Conservation (phyloP, 2,888 invertebrate species). For the Galerucella calmariensis region DNA sequence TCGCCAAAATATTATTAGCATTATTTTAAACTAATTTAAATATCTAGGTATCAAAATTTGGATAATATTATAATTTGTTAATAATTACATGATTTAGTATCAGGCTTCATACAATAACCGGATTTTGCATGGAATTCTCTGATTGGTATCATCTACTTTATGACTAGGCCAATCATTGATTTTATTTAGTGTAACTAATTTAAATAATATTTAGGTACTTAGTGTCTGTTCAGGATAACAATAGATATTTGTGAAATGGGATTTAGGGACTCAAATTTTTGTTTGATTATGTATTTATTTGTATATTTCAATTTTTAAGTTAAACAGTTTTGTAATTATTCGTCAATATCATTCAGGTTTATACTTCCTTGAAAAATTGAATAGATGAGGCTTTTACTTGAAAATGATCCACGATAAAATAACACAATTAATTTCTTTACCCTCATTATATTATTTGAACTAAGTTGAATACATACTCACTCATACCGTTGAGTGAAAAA, state of each 20-base stretch:
- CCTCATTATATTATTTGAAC: no score
- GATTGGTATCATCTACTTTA: constrained; percentile 1
- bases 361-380: no score
- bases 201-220: neutral
- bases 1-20: neutral
- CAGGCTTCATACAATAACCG: neutral
- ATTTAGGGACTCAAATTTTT: no score
- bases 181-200: neutral
- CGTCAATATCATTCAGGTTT: no score
- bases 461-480: no score
- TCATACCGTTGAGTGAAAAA: no score
- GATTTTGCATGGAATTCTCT: neutral
- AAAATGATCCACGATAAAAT: no score
- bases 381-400: no score
- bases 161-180: constrained; percentile 4
- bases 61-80: neutral
- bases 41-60: neutral
- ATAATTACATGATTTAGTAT: neutral
- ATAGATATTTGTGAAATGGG: neutral
- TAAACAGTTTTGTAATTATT: no score
- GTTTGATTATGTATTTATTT: no score
- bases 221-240: neutral
- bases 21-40: neutral
- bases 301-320: no score
- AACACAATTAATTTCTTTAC: no score